phyloP scores from a whole-genome alignment of 1,140 invertebrate genomes.

The Gryllus bimaculatus region DNA sequence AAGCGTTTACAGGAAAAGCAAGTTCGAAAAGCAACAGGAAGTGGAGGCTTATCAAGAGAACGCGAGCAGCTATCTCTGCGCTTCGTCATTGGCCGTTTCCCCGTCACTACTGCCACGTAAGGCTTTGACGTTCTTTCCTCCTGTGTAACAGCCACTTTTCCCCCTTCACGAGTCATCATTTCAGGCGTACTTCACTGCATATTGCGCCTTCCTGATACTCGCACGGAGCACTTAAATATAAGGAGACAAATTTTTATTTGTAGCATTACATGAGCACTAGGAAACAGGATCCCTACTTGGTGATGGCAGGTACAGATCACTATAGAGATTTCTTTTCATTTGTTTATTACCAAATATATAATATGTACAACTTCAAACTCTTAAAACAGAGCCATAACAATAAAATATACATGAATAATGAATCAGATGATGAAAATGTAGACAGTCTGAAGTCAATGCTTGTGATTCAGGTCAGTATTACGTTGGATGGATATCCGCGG shows the following conservation, averaged over 20 bases:
- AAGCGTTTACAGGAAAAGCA: too few species aligned
- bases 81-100: too few species aligned
- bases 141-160: neutral
- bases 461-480: neutral
- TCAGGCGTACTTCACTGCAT: neutral
- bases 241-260: too few species aligned
- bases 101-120: too few species aligned
- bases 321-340: neutral
- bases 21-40: too few species aligned
- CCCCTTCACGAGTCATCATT: neutral
- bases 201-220: neutral
- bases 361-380: neutral
- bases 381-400: neutral
- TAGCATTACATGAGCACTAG: neutral
- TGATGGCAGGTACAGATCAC: neutral
- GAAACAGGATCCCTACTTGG: neutral
- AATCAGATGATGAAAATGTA: neutral
- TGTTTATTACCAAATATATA: conserved; percentile 6
- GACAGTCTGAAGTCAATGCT: neutral
- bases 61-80: too few species aligned
- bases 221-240: neutral
- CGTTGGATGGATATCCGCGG: neutral
- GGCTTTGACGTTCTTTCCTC: too few species aligned
- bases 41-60: too few species aligned
- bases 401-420: conserved; percentile 6